These are phyloP conservation scores for Silvanus unidentatus DNA, from an alignment of 2,888 invertebrate species.

Conservation along the genomic window DNA sequence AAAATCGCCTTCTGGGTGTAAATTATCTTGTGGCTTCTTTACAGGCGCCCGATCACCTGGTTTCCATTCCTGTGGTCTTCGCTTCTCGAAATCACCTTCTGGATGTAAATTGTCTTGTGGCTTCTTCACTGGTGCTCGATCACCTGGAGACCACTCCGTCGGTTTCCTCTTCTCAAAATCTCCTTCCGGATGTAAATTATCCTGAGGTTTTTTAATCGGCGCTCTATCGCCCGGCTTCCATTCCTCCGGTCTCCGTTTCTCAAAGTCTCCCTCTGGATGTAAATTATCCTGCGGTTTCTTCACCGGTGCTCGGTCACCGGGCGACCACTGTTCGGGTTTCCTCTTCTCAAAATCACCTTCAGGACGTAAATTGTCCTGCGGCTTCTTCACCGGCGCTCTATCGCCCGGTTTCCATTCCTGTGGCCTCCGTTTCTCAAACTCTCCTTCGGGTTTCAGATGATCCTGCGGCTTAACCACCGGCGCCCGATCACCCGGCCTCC, in stretches of 20 bases:
- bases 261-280: slow-evolving; percentile 48
- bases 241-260: slow-evolving; percentile 25
- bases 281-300: slow-evolving; percentile 48
- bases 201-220: slow-evolving; percentile 54
- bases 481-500: slow-evolving; percentile 43
- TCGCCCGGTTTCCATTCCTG: slow-evolving; percentile 47
- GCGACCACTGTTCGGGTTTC: slow-evolving; percentile 37
- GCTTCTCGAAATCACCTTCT: slow-evolving; percentile 55
- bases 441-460: slow-evolving; percentile 47
- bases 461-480: slow-evolving; percentile 42
- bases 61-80: slow-evolving; percentile 45
- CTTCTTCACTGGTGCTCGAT: slow-evolving; percentile 49
- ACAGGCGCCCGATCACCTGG: slow-evolving; percentile 31
- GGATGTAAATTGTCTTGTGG: slow-evolving; percentile 59
- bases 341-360: slow-evolving; percentile 42
- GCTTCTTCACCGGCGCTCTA: slow-evolving; percentile 44
- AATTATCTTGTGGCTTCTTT: slow-evolving; percentile 46
- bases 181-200: slow-evolving; percentile 54
- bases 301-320: slow-evolving; percentile 44
- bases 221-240: slow-evolving; percentile 38
- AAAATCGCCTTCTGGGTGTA: slow-evolving; percentile 55
- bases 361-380: slow-evolving; percentile 40
- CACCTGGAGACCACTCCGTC: slow-evolving; percentile 49
- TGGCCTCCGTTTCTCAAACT: slow-evolving; percentile 43
- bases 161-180: slow-evolving; percentile 48